These are phyloP conservation scores for Cryptoblepharus egeriae DNA, from an alignment of 2,797 vertebrate genomes.

Conservation along the genomic window DNA sequence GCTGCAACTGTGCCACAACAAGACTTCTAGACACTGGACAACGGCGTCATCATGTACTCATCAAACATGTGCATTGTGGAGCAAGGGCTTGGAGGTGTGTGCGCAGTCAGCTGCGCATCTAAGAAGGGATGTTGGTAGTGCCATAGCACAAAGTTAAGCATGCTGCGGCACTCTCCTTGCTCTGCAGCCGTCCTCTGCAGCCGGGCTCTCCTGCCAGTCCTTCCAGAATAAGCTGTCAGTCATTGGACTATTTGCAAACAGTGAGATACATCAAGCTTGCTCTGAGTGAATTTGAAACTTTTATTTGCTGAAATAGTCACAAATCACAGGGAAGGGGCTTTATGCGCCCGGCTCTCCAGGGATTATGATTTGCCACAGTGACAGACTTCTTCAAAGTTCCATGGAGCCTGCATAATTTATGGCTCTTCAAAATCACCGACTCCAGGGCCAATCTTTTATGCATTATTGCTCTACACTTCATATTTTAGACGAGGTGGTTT, in stretches of 20 bases:
- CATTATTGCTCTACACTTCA: conserved; percentile 27
- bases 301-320: conserved; percentile 28
- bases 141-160: too few species aligned
- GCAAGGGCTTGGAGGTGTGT: too few species aligned
- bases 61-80: too few species aligned
- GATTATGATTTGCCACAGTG: conserved; percentile 23
- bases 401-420: conserved; percentile 26
- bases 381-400: conserved; percentile 43
- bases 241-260: conserved; percentile 28
- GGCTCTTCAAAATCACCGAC: conserved; percentile 12
- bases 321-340: conserved; percentile 30
- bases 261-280: conserved; percentile 8
- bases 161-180: too few species aligned
- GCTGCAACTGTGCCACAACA: too few species aligned
- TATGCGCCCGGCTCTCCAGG: neutral
- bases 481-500: conserved; percentile 8
- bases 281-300: conserved; percentile 23
- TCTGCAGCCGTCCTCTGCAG: too few species aligned
- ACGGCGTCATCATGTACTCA: too few species aligned
- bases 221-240: conserved; percentile 10
- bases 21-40: too few species aligned
- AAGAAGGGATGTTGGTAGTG: too few species aligned
- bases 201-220: neutral
- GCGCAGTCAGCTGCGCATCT: too few species aligned
- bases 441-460: conserved; percentile 22